A percentile compares a stretch with the other conserved stretches of the same genome.
Conservation (phyloP, 1,140 invertebrate genomes). For the Schlechtendalia chinensis region DNA sequence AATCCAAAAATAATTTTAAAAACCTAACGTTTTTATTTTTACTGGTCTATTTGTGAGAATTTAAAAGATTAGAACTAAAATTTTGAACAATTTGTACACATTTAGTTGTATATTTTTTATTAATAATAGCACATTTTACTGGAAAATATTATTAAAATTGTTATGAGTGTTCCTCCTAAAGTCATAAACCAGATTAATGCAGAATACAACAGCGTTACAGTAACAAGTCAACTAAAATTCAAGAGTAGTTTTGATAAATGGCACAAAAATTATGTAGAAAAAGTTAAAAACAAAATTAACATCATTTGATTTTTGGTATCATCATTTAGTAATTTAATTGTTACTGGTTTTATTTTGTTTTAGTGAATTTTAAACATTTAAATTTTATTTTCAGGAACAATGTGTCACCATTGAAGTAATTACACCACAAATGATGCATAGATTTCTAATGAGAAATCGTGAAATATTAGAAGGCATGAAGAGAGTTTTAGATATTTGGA, state of each 20-base stretch:
- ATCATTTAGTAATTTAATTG: too few species aligned
- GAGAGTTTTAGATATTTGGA: slow-evolving; percentile 80
- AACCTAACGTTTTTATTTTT: too few species aligned
- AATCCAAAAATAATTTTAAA: too few species aligned
- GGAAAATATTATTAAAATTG: slow-evolving; percentile 79
- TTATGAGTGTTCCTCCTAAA: slow-evolving; percentile 80
- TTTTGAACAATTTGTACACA: too few species aligned
- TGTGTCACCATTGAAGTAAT: slow-evolving; percentile 80
- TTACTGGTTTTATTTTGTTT: background rate
- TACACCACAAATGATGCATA: slow-evolving; percentile 82
- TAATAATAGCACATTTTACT: slow-evolving; percentile 54
- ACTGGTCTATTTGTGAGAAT: background rate
- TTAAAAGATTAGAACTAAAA: too few species aligned
- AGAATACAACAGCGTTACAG: slow-evolving; percentile 89
- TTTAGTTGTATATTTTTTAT: background rate
- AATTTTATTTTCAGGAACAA: slow-evolving; percentile 58
- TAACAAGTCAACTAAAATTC: slow-evolving; percentile 68
- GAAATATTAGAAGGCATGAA: slow-evolving; percentile 64
- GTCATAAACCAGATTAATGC: slow-evolving; percentile 86
- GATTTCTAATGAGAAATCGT: slow-evolving; percentile 81
- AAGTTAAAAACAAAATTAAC: slow-evolving; percentile 76
- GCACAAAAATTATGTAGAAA: slow-evolving; percentile 82
- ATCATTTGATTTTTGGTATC: slow-evolving; percentile 86
- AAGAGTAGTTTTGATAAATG: slow-evolving; percentile 71
- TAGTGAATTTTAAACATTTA: background rate